Base-by-base conservation (phyloP, 2,797 vertebrate genomes). In the Labeo calbasu region DNA sequence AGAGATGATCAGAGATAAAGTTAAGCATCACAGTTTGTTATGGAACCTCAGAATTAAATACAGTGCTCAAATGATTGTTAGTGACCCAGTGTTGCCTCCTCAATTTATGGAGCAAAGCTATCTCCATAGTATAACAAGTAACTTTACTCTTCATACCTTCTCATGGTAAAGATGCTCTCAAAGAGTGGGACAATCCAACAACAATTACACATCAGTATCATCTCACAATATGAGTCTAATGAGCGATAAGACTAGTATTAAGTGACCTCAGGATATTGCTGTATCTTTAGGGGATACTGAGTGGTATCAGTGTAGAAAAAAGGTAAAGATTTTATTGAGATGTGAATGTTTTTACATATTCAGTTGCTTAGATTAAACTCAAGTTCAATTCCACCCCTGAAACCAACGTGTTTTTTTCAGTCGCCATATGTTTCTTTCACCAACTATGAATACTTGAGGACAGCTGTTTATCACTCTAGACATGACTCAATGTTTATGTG, bases 1-100 rank as follows among this genome's bases (percentile, higher is more conserved):
- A 57, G 19, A 76, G 32, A 57, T 76, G 19, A 57, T 76, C 12
- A 76, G 53, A 59, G 13, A 43, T 43, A 21, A 76, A 76, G 13
- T 40, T 76, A 76, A 76, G 32, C 53, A 40, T 10, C 32, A 57
- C 21, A 57, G 32, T 76, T 57, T 76, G 21, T 53, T 23, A 36
- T 10, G 4, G 7, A 76, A 76, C 21, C 3, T 40, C 32, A 14
- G 19, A 40, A 21, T 43, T 23, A 23, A 76, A 57, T 40, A 40
- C 72, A n/a, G 51, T n/a, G 51, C 19, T 11, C 28, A 57, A 43
- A 57, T 15, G 7, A 0, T 57, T 76, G 3, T 40, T n/a, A 36
- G 19, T n/a, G 21, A 40, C 32, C 57, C 5, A 76, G 19, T n/a
- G 46, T 8, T 71, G 46, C 15, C 23, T 28, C 14, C 2, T 50